These are phyloP conservation scores for Silurus lanzhouensis DNA, from an alignment of 2,797 vertebrate genomes.

Conservation along the genomic window DNA sequence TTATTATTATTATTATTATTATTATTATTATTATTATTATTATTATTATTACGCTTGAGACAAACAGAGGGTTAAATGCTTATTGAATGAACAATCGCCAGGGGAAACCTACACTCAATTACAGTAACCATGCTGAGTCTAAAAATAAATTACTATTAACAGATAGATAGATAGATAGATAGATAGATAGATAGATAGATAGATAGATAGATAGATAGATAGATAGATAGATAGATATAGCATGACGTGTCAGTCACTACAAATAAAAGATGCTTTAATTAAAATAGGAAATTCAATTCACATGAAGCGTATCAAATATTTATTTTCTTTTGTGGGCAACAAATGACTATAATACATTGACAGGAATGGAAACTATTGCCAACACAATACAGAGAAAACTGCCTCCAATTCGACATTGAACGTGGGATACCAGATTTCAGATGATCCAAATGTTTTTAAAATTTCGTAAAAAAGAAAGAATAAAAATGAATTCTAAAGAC, in stretches of 20 bases:
- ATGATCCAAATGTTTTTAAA: constrained; percentile 86
- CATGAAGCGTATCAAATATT: constrained; percentile 99
- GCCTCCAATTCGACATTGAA: constrained; percentile 95
- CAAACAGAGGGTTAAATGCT: constrained; percentile 60
- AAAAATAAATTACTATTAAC: constrained; percentile 55
- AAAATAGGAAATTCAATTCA: constrained; percentile 86
- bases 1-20: background rate
- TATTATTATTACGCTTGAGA: background rate
- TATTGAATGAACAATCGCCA: constrained; percentile 97
- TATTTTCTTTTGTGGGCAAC: constrained; percentile 99
- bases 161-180: background rate
- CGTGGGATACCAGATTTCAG: constrained; percentile 86
- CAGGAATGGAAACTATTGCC: constrained; percentile 97
- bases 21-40: background rate
- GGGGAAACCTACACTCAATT: constrained; percentile 98
- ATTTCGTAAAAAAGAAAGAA: constrained; percentile 76
- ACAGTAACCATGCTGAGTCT: constrained; percentile 91
- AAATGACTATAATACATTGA: constrained; percentile 99
- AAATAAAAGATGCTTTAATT: constrained; percentile 71
- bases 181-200: constrained; percentile 18
- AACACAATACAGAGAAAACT: constrained; percentile 96
- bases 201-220: constrained; percentile 49
- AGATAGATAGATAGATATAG: constrained; percentile 57
- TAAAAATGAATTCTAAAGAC: constrained; percentile 78
- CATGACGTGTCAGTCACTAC: constrained; percentile 84